phyloP scores from a whole-genome alignment of 2,113 vertebrate species.

The Microcebus tavaratra region DNA sequence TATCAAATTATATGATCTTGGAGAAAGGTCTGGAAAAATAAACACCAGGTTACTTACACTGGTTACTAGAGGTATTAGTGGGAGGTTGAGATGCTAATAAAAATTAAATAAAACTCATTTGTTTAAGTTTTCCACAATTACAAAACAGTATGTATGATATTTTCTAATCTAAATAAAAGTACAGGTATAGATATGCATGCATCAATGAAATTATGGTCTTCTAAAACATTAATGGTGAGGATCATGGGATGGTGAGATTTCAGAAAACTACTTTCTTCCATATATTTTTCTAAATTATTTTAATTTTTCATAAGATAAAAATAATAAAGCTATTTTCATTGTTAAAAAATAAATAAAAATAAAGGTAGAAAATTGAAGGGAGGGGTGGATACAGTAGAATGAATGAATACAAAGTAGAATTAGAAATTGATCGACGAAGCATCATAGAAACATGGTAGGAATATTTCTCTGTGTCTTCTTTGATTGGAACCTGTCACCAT shows the following conservation, averaged over 20 bases:
- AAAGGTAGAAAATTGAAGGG: conserved; percentile 33
- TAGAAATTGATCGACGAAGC: background rate
- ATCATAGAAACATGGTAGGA: background rate
- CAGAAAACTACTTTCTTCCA: background rate
- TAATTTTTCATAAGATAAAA: conserved; percentile 35
- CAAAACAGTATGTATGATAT: background rate
- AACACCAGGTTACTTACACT: background rate
- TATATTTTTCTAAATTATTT: background rate
- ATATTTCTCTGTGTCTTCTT: background rate
- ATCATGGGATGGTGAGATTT: background rate
- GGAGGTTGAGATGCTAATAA: background rate
- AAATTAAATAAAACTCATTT: background rate
- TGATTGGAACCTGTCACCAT: conserved; percentile 1
- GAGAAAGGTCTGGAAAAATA: conserved; percentile 30
- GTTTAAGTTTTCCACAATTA: conserved; percentile 26
- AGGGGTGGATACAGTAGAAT: background rate
- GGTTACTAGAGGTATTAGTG: background rate
- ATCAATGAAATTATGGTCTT: conserved; percentile 1
- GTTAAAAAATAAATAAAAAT: conserved; percentile 25
- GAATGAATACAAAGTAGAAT: conserved; percentile 18
- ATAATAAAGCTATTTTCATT: conserved; percentile 6
- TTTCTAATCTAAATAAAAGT: conserved; percentile 27
- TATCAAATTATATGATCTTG: background rate
- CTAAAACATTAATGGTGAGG: conserved; percentile 17
- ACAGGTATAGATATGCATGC: background rate